Percentiles rank a stretch among this genome's conserved stretches.
Conservation (phyloP, 2,113 vertebrate genomes). For the Phoenicopterus ruber region DNA sequence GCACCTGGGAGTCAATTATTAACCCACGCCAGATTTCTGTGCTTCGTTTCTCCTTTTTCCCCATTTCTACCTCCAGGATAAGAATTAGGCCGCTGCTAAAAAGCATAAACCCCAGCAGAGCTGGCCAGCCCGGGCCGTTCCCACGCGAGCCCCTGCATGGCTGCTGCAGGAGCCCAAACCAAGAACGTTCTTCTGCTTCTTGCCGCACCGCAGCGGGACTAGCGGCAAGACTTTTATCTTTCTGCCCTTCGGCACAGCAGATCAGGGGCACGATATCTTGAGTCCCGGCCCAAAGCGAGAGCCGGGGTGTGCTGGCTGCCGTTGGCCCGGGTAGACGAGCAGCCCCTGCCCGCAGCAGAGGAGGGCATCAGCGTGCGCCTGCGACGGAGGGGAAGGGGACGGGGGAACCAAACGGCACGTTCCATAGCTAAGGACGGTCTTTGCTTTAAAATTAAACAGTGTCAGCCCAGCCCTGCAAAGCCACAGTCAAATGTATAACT, state of each 20-base stretch:
- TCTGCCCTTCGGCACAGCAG: background rate
- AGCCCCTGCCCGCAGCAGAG: no score
- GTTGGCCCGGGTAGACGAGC: background rate
- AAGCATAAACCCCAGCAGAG: background rate
- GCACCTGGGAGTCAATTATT: background rate
- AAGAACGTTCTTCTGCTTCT: background rate
- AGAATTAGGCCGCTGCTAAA: background rate
- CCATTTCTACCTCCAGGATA: background rate
- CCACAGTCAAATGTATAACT: background rate
- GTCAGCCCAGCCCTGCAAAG: background rate
- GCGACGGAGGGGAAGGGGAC: background rate
- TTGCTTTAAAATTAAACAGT: background rate
- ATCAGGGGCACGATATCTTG: fast-evolving
- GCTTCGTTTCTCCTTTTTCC: background rate
- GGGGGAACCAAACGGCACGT: fast-evolving
- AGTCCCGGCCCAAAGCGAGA: background rate
- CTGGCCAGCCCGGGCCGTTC: background rate
- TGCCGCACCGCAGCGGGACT: background rate
- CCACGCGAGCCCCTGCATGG: fast-evolving
- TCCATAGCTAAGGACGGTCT: fast-evolving
- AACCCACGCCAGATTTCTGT: background rate
- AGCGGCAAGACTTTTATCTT: background rate
- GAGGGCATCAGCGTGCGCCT: background rate
- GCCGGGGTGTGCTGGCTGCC: fast-evolving
- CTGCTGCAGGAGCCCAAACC: background rate